These are phyloP conservation scores for Psittacara wagleri DNA, from an alignment of 2,113 vertebrate species.

Conservation along the genomic window DNA sequence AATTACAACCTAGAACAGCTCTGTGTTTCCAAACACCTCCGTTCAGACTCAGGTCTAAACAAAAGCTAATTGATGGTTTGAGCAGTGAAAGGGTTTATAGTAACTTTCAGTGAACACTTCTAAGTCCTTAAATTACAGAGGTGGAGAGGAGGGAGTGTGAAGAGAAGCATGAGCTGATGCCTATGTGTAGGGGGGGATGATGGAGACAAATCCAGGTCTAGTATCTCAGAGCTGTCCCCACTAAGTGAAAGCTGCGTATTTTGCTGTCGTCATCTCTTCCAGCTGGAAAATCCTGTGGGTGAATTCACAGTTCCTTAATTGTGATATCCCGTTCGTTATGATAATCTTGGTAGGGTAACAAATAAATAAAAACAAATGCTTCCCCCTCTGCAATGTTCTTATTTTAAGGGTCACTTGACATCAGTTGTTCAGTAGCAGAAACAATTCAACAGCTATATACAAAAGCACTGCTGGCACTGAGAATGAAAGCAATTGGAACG, in stretches of 20 bases:
- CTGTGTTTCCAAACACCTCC: not conserved
- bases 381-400: not conserved
- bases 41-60: not conserved
- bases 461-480: not conserved
- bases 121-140: not conserved
- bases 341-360: rapidly evolving
- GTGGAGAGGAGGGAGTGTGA: not conserved
- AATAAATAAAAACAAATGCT: not conserved
- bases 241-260: not conserved
- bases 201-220: not conserved
- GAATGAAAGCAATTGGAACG: not conserved
- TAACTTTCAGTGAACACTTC: not conserved
- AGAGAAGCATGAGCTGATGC: not conserved
- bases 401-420: not conserved
- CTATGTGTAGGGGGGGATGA: rapidly evolving
- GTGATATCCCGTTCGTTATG: not conserved
- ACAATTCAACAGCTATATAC: not conserved
- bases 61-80: not conserved
- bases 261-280: not conserved
- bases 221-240: not conserved
- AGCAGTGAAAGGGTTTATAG: not conserved
- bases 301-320: not conserved
- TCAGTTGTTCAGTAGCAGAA: not conserved
- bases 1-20: not conserved
- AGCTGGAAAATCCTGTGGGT: not conserved